Percentiles rank a stretch among this genome's conserved stretches.
phyloP scores from a whole-genome alignment of 2,113 vertebrate species.

The Otis tarda region DNA sequence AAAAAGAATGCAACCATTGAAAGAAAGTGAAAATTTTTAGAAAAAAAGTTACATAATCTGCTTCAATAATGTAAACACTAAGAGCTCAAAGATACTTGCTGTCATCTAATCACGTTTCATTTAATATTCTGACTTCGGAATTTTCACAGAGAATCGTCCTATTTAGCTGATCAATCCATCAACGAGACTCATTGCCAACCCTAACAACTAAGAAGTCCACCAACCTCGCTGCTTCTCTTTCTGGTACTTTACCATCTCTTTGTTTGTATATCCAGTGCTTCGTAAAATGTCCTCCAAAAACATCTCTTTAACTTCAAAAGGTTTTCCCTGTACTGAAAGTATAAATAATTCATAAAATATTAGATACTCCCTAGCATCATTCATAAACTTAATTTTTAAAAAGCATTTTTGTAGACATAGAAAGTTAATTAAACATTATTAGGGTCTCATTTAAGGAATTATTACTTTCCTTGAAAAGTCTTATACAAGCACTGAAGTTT shows the following conservation, averaged over 20 bases:
- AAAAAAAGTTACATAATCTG: too few species aligned
- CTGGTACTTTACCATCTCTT: slow-evolving; percentile 84
- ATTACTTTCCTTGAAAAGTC: background rate
- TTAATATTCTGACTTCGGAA: background rate
- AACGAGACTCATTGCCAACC: background rate
- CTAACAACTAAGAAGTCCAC: background rate
- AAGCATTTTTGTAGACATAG: background rate
- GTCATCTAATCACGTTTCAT: background rate
- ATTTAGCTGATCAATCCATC: background rate
- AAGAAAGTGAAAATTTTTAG: background rate
- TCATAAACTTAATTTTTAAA: background rate
- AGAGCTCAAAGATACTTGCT: background rate
- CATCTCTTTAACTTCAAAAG: slow-evolving; percentile 90
- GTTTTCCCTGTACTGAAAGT: slow-evolving; percentile 86
- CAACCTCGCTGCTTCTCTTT: slow-evolving; percentile 87
- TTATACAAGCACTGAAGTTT: background rate
- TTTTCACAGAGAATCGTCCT: background rate
- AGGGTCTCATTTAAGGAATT: background rate
- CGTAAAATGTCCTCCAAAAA: slow-evolving; percentile 93
- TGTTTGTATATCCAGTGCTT: slow-evolving; percentile 85
- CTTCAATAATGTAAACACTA: background rate
- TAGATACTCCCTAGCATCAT: background rate
- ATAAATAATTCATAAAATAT: background rate
- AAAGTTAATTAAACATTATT: background rate
- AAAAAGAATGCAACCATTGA: background rate